Evolutionary conservation across 2,797 vertebrate species (phyloP), one percentile per base, ranked within the genome.

Genomic region (Cirrhinus molitorella): DNA sequence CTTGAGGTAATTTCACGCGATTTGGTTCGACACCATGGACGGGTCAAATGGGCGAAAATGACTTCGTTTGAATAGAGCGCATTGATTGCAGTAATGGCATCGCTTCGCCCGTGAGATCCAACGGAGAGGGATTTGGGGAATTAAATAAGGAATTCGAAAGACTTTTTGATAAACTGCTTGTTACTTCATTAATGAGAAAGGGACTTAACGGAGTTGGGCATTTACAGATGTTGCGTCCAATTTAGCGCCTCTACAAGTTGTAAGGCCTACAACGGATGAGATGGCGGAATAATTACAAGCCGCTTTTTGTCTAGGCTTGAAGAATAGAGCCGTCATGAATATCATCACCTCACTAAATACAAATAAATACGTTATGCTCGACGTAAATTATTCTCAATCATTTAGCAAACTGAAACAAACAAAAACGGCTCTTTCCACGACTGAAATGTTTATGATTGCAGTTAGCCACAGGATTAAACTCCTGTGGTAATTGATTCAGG

Each of bases 1-100:
- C 95, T 91, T 92, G 85, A 94, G 94, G 94, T 96, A 96, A 97
- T 97, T 96, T 95, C 96, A 96, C 94, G 95, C 95, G 92, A 91
- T 95, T 95, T 96, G 95, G 85, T 92, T 92, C 92, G 93, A 92
- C 93, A 95, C 94, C 95, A 96, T 93, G 91, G 94, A 92, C 89
- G 91, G 94, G 95, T 96, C 95, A 96, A 93, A 93, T 89, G 91
- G 89, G 93, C 90, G 89, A 93, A 95, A 95, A 95, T 95, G 90
- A 92, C 91, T 94, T 93, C 81, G 90, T 37, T 89, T 94, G 92
- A 94, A 92, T 89, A 87, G 91, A 90, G 89, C 91, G 90, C 95
- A 95, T 96, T 96, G 95, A 96, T 94, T 93, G 95, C 93, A 89
- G 93, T 95, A 95, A 96, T 95, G 91, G 95, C 93, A 90, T 93